Evolutionary conservation across 2,888 invertebrate species (phyloP).

Genomic region (Agrotis exclamationis): DNA sequence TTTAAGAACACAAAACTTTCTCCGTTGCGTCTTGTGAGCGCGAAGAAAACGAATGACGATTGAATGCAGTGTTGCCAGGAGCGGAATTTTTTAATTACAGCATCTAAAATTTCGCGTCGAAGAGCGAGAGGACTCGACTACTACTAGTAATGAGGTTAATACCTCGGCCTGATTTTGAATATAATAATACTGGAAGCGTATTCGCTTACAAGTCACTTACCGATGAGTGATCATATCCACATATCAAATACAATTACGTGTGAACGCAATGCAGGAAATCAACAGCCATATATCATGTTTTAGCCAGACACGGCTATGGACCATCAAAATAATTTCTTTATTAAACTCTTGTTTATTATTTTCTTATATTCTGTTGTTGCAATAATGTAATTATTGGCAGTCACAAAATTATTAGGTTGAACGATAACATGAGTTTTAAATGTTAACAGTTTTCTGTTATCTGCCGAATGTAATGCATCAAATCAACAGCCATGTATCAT

Average conservation of each 20-base stretch:
- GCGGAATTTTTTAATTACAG: too few relatives aligned
- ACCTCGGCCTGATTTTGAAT: too few relatives aligned
- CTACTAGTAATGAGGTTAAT: too few relatives aligned
- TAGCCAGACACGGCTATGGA: slow-evolving; percentile 14
- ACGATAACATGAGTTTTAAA: background rate
- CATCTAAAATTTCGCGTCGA: too few relatives aligned
- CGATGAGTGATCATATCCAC: slow-evolving; percentile 57
- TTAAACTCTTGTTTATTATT: background rate
- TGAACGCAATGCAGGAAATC: slow-evolving; percentile 51
- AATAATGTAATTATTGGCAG: slow-evolving; percentile 1
- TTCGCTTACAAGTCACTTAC: slow-evolving; percentile 42
- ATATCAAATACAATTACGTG: slow-evolving; percentile 46
- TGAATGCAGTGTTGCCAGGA: too few relatives aligned
- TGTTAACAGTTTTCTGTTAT: background rate
- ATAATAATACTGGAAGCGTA: slow-evolving; percentile 59
- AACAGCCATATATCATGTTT: slow-evolving; percentile 41
- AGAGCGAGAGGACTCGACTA: too few relatives aligned
- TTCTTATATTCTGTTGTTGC: slow-evolving; percentile 16
- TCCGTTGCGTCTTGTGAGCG: too few relatives aligned
- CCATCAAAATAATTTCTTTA: slow-evolving; percentile 22
- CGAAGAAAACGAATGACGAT: too few relatives aligned
- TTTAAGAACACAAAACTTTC: too few relatives aligned
- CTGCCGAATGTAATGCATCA: slow-evolving; percentile 44
- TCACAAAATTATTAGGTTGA: background rate
- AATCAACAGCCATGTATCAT: slow-evolving; percentile 36